Base-by-base conservation (phyloP, 2,888 invertebrate genomes). In the Lasioglossum malachurum region DNA sequence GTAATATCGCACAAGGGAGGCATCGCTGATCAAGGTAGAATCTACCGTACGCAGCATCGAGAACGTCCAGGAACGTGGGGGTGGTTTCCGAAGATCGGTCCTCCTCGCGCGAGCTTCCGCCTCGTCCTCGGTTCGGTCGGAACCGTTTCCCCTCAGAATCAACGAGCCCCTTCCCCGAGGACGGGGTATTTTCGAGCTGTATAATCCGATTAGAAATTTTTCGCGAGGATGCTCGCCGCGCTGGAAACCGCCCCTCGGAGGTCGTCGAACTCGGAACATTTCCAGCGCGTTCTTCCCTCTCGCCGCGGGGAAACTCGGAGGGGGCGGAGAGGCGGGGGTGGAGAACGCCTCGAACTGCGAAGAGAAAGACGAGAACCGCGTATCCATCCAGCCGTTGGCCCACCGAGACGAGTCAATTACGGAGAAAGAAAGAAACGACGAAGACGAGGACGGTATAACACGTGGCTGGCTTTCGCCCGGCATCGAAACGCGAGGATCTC, bases 391-490 rank as follows among this genome's bases (percentile, higher is more conserved):
- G 78, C 79, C 78, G 80, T 78, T 78, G 69, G 81, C 76, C 81
- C 83, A 86, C 60, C 80, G 75, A 86, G 90, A 86, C 90, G 90
- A 84, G 90, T 90, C 90, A 90, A 90, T 90, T 90, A 90, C 72
- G 72, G 35, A 44, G 57, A 71, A 72, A 79, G 46, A 38, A 38
- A 23, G 71, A 67, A 76, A 76, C 60, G 64, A 85, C 82, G 78
- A 71, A 31, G 67, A 71, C 38, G 35, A 64, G 1, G 64, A 64
- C 64, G 31, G 64, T 64, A 31, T 31, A 72, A 82, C 23, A 46
- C 64, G 73, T 60, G 73, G 72, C 74, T 67, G 82, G 80, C 76
- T 77, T 78, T 75, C 71, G 57, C 57, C 75, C 72, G 75, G 60
- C 71, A 16, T 80, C 74, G 73, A 23, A 60, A 77, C 78, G 72